Evolutionary conservation across 2,888 invertebrate species (phyloP).

Genomic region (Cecidostiba fungosa): DNA sequence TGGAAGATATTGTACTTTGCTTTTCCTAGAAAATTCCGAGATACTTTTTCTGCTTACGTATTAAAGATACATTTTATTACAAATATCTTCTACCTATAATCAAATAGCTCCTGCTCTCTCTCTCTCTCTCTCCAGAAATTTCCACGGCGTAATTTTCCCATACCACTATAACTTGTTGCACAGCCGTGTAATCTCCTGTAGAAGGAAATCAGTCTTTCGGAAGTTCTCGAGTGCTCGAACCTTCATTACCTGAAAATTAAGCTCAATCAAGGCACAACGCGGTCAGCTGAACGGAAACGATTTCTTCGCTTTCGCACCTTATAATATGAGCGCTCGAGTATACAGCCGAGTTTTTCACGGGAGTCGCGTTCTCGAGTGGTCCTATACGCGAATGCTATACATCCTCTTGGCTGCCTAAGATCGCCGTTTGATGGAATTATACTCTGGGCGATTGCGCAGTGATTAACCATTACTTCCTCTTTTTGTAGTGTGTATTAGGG

Average conservation of each 20-base stretch:
- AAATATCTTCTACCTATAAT: too few species aligned
- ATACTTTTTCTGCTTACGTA: too few species aligned
- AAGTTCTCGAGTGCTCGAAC: not conserved
- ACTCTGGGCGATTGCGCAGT: slow-evolving; percentile 69
- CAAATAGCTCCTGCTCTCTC: too few species aligned
- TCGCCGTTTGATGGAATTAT: slow-evolving; percentile 73
- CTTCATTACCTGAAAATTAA: not conserved
- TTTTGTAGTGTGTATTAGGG: not conserved
- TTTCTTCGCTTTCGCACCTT: slow-evolving; percentile 30
- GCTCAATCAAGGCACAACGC: slow-evolving; percentile 17
- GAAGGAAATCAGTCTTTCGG: not conserved
- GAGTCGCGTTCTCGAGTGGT: slow-evolving; percentile 72
- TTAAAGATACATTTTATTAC: too few species aligned
- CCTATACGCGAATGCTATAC: slow-evolving; percentile 67
- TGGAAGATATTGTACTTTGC: not conserved
- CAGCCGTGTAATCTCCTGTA: not conserved
- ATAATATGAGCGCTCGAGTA: not conserved
- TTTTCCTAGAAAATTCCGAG: too few species aligned
- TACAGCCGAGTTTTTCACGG: slow-evolving; percentile 66
- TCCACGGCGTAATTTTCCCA: slow-evolving; percentile 30
- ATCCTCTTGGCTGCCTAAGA: slow-evolving; percentile 77
- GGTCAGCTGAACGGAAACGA: slow-evolving; percentile 34
- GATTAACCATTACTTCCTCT: slow-evolving; percentile 70
- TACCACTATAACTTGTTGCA: not conserved
- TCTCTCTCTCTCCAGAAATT: slow-evolving; percentile 7